Evolutionary conservation across 2,113 vertebrate genomes (phyloP), one percentile per base, ranked within the genome.

Genomic region (Aythya baeri): DNA sequence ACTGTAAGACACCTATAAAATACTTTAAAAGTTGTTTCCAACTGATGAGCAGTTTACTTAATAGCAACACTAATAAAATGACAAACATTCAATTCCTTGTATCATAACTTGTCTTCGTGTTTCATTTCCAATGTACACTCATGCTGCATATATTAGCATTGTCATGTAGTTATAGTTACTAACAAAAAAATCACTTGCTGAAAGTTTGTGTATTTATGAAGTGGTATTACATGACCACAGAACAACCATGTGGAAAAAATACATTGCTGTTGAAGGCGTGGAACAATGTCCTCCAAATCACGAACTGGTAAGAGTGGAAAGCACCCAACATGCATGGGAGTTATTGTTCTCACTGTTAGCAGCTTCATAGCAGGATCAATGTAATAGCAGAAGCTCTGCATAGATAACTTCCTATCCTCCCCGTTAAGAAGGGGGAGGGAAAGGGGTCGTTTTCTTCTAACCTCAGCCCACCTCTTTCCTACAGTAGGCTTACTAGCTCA

Each of bases 261-360:
- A 29, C 16, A 18, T 3, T 1, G 4, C 1, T 12, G 55, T 55
- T 61, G 29, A 88, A 83, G 14, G 2, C 31, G 17, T 20, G 25
- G 34, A 88, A 36, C 41, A 46, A 41, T 4, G 23, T 62, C 29
- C 9, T 68, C 44, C 29, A 54, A 20, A 66, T 86, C 6, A 13
- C 0, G 0, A 52, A n/a, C 22, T 58, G 41, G 0, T 6, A 82
- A 75, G 38, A 80, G 18, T 49, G 1, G 1, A 83, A 43, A 52
- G 49, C 26, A 38, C 18, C 65, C n/a, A 36, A n/a, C 2, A 9
- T 4, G 49, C 29, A 34, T 6, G 0, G 25, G 29, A 80, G 29
- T 7, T 83, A 87, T 31, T 0, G 0, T 65, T 32, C 41, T 26
- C 62, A 61, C 22, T 43, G 22, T 20, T 54, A 86, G 83, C 58